phyloP scores from a whole-genome alignment of 2,888 invertebrate species.

The Athalia cordata region DNA sequence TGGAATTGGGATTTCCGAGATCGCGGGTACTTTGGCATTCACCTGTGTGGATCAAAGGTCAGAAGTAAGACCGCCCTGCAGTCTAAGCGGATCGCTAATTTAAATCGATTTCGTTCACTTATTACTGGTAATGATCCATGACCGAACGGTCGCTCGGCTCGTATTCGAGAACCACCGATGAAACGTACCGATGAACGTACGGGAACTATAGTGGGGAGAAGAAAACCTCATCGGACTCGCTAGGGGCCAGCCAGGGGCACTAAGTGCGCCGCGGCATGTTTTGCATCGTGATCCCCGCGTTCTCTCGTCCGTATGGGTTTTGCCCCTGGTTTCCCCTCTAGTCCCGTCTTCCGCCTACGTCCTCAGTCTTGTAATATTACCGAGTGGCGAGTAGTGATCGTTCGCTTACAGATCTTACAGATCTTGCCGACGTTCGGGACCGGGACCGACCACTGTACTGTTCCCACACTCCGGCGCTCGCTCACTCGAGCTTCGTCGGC shows the following conservation, averaged over 20 bases:
- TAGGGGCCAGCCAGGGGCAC: conserved; percentile 44
- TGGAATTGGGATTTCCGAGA: conserved; percentile 19
- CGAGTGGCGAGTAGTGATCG: conserved; percentile 29
- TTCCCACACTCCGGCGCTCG: conserved; percentile 26
- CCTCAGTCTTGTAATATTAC: conserved; percentile 39
- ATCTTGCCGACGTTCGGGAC: conserved; percentile 41
- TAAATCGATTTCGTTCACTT: conserved; percentile 49
- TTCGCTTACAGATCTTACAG: conserved; percentile 42
- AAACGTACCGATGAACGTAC: no score
- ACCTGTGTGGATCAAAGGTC: conserved; percentile 16
- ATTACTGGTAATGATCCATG: conserved; percentile 60
- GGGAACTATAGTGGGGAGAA: conserved; percentile 6
- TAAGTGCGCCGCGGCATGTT: conserved; percentile 47
- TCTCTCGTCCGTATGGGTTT: conserved; percentile 23
- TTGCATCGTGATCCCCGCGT: conserved; percentile 45
- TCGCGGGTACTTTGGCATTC: not conserved
- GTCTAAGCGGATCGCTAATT: conserved; percentile 34
- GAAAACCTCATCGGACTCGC: conserved; percentile 32
- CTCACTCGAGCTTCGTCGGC: not conserved
- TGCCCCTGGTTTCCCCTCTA: conserved; percentile 27
- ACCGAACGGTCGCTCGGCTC: conserved; percentile 45
- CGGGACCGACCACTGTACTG: not conserved
- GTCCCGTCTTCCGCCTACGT: conserved; percentile 24
- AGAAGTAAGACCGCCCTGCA: conserved; percentile 12
- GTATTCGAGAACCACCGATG: conserved; percentile 11